Percentiles rank a stretch among this genome's conserved stretches.
Conservation (phyloP, 2,113 vertebrate genomes). For the Himantopus leucocephalus region DNA sequence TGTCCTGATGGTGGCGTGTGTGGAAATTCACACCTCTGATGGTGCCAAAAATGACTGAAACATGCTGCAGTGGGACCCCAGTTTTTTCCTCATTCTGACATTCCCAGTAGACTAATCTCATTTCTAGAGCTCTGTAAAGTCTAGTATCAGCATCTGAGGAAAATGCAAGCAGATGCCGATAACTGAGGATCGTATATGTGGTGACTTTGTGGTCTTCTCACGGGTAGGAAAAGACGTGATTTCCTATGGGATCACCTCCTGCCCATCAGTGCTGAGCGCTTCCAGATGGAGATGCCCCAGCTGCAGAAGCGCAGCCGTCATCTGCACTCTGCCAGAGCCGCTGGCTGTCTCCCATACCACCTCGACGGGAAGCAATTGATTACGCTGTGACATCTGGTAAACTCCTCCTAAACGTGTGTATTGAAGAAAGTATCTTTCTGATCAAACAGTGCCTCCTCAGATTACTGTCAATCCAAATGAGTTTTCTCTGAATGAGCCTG, state of each 20-base stretch:
- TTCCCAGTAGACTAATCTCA: not conserved
- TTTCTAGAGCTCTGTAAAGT: not conserved
- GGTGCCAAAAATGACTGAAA: not conserved
- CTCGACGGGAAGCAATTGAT: not conserved
- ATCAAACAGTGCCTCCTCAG: not conserved
- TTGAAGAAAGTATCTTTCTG: not conserved
- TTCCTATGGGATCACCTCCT: not conserved
- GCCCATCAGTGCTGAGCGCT: not conserved
- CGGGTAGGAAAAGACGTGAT: not conserved
- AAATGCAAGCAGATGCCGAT: not conserved
- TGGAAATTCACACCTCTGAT: not conserved
- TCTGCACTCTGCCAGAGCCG: not conserved
- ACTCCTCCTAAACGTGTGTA: fast-evolving
- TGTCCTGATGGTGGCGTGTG: fast-evolving
- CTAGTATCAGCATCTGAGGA: not conserved
- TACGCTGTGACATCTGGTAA: not conserved
- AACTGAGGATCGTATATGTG: not conserved
- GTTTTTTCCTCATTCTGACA: not conserved
- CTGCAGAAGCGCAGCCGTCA: not conserved
- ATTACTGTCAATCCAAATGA: not conserved
- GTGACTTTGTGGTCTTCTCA: not conserved
- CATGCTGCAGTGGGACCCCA: fast-evolving
- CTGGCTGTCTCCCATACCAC: fast-evolving
- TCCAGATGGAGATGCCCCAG: not conserved
- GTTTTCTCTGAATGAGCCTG: not conserved